Base-by-base conservation (phyloP, 2,797 vertebrate genomes). In the Oophaga sylvatica region DNA sequence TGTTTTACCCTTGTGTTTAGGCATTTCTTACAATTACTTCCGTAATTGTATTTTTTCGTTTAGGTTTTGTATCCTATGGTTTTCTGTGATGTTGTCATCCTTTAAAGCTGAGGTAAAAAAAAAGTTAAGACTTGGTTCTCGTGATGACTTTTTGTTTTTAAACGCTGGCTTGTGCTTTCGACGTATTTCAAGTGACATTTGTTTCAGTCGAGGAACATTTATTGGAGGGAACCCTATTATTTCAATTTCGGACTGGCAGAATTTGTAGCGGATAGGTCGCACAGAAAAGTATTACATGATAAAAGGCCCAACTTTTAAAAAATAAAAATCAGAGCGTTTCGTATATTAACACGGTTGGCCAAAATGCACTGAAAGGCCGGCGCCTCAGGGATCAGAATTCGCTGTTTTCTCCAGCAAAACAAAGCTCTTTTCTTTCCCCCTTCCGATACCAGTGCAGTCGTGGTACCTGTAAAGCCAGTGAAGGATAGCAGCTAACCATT, bases 61-160 rank as follows among this genome's bases (percentile, higher is more conserved):
- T 59, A 78, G 60, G 60, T 88, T 73, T 75, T 20, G 41, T 85
- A 90, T 89, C 87, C 81, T 90, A 86, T 90, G 90, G 88, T 91
- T 89, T 87, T 80, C 71, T 84, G 10, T 83, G 60, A 65, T 83
- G 87, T 65, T 85, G 83, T 77, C 88, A 84, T 88, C 80, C 81
- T 90, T 89, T 83, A 91, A 87, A 90, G 81, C 90, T 91, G 91
- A 91, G 91, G 91, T 91, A 91, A 91, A 90, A 41, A 41, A 41
- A 90, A 90, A 87, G 87, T 87, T 91, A 90, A 87, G 87, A 89
- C 76, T 68, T 83, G 73, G 75, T 77, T 77, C 56, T 63, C 56
- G 71, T 77, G 71, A 41, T 16, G 45, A 81, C 85, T 80, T 45
- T 71, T 67, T 7, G 70, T 85, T 83, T 80, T 65, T 56, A 31